Percentiles rank a stretch among this genome's conserved stretches.
Evolutionary conservation across 2,888 invertebrate species (phyloP).

Genomic region (Gymnocheta viridis): DNA sequence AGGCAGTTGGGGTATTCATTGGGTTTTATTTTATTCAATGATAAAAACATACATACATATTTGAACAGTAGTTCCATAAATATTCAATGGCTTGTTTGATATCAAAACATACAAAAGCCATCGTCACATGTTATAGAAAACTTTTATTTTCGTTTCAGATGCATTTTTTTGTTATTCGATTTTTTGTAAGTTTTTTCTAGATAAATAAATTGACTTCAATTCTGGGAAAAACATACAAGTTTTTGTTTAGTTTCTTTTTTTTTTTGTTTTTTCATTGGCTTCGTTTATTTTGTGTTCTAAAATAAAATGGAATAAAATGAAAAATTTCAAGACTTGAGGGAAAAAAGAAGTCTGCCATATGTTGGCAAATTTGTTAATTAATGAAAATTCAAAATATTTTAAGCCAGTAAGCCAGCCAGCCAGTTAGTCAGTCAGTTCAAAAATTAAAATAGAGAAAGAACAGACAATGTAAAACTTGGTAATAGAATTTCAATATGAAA

Average conservation of each 20-base stretch:
- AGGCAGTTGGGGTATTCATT: slow-evolving; percentile 16
- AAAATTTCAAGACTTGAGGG: background rate
- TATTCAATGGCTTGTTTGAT: background rate
- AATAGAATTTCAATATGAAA: slow-evolving; percentile 19
- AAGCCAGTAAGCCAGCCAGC: background rate
- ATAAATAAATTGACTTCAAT: slow-evolving; percentile 67
- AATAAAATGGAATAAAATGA: slow-evolving; percentile 19
- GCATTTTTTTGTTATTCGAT: no score
- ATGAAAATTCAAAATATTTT: slow-evolving; percentile 59
- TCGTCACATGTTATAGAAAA: slow-evolving; percentile 33
- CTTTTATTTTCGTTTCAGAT: background rate
- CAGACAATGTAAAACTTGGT: slow-evolving; percentile 7
- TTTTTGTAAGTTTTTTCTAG: slow-evolving; percentile 28
- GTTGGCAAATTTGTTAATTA: slow-evolving; percentile 67
- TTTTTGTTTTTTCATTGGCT: slow-evolving; percentile 52
- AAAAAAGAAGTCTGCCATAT: slow-evolving; percentile 34
- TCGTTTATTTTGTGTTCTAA: slow-evolving; percentile 48
- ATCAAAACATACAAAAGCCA: slow-evolving; percentile 2
- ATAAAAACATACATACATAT: background rate
- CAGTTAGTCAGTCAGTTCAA: background rate
- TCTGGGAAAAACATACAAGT: slow-evolving; percentile 52
- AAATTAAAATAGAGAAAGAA: background rate
- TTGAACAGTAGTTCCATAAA: background rate
- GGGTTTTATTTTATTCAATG: background rate
- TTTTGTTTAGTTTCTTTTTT: slow-evolving; percentile 35